A percentile compares a stretch with the other conserved stretches of the same genome.
These are phyloP conservation scores for Tyrophagus putrescentiae DNA, from an alignment of 1,140 invertebrate genomes.

Conservation along the genomic window DNA sequence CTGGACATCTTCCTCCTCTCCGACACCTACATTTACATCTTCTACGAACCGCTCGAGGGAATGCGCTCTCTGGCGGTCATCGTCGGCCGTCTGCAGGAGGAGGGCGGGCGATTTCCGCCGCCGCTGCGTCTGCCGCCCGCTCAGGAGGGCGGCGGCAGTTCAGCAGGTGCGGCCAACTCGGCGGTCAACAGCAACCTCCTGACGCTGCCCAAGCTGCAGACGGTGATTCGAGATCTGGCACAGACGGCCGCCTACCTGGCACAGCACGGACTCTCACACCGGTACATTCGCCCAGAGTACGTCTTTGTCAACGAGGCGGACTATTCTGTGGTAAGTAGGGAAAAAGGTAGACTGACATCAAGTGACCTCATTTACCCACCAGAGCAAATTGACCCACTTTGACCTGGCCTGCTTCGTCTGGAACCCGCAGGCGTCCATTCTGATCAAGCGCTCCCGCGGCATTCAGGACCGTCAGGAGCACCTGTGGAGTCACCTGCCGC, in stretches of 20 bases:
- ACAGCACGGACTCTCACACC: not conserved
- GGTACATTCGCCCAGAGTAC: not conserved
- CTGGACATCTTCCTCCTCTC: not conserved
- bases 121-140: not conserved
- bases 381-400: not conserved
- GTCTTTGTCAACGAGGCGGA: not conserved
- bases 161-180: too few species aligned
- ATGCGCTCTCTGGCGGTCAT: not conserved
- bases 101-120: not conserved
- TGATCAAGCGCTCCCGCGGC: not conserved
- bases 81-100: not conserved
- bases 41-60: not conserved
- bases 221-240: not conserved
- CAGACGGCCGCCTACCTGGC: not conserved
- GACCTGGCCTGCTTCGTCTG: not conserved
- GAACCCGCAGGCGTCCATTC: not conserved
- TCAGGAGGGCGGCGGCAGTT: too few species aligned
- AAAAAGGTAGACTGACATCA: too few species aligned
- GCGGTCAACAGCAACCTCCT: too few species aligned
- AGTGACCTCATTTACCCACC: too few species aligned
- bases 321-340: too few species aligned
- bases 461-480: not conserved
- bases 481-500: not conserved
- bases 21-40: not conserved
- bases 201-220: not conserved